Evolutionary conservation across 2,888 invertebrate genomes (phyloP), one percentile per base, ranked within the genome.

Genomic region (Rhimphoctona megacephalus): DNA sequence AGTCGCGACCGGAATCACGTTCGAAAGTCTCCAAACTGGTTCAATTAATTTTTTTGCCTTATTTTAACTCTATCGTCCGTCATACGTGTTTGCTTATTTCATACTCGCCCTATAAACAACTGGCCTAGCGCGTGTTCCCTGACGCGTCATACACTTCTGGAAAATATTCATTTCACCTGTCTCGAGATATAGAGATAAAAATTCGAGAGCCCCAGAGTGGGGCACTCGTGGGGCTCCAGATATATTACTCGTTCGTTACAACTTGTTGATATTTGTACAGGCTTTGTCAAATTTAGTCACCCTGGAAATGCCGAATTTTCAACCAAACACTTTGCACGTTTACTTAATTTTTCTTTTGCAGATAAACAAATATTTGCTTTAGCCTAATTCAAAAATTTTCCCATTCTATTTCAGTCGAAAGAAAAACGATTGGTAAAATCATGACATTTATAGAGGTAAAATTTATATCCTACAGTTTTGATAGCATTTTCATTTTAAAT

Each of bases 11-110:
- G 64, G 64, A 30, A 64, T 78, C 83, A 85, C 66, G 79, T 86
- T 87, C 67, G 85, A 87, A 85, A 88, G 85, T 88, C 64, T 73
- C 79, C 66, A 74, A 64, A 87, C 88, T 88, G 83, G 88, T 87
- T 86, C 76, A 81, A 88, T 88, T 79, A 85, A 87, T 39, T 52
- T 73, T 72, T 74, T 52, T 43, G 54, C 36, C 14, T 49, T 11
- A 17, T 30, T 84, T 74, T 73, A 30, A 70, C 72, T 64, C 66
- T 70, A 46, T 61, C 25, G 80, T 74, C 67, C 81, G 52, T 81
- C 78, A 81, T 57, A 81, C 67, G 78, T 57, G 66, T 81, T 73
- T 61, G 54, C 66, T 52, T 57, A 64, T 36, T 61, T 76, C 54
- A 66, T 67, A 78, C 78, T 80, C 54, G 72, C 73, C 43, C 66